phyloP scores from a whole-genome alignment of 2,113 vertebrate genomes.

The Falcunculus frontatus region DNA sequence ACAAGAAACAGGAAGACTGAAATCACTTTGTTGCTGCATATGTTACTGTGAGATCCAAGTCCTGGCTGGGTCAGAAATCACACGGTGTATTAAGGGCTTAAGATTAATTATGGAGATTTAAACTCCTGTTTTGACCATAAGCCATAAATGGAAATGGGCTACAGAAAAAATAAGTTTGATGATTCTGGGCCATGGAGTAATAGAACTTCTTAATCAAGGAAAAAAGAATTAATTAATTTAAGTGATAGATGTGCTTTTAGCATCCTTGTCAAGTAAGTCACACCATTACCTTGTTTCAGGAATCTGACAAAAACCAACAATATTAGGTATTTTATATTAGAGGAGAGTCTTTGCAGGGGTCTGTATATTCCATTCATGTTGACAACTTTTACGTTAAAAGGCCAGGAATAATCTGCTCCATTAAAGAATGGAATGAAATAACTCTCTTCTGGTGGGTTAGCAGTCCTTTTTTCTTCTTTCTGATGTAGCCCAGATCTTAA shows the following conservation, averaged over 20 bases:
- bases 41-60: not conserved
- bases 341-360: not conserved
- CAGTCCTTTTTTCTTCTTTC: not conserved
- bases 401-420: not conserved
- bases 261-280: not conserved
- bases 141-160: not conserved
- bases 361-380: not conserved
- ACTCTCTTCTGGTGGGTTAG: not conserved
- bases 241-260: not conserved
- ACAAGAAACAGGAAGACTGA: not conserved
- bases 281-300: not conserved
- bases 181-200: not conserved
- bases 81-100: not conserved
- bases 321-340: not conserved
- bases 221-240: not conserved
- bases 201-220: not conserved
- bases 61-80: slow-evolving; percentile 4
- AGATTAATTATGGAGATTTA: not conserved
- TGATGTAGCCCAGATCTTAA: not conserved
- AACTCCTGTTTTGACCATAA: not conserved
- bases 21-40: not conserved
- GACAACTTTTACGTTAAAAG: not conserved
- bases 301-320: not conserved
- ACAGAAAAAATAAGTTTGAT: not conserved
- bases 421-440: not conserved